A percentile compares a stretch with the other conserved stretches of the same genome.
These are phyloP conservation scores for Noctua comes DNA, from an alignment of 2,888 invertebrate species.

Conservation along the genomic window DNA sequence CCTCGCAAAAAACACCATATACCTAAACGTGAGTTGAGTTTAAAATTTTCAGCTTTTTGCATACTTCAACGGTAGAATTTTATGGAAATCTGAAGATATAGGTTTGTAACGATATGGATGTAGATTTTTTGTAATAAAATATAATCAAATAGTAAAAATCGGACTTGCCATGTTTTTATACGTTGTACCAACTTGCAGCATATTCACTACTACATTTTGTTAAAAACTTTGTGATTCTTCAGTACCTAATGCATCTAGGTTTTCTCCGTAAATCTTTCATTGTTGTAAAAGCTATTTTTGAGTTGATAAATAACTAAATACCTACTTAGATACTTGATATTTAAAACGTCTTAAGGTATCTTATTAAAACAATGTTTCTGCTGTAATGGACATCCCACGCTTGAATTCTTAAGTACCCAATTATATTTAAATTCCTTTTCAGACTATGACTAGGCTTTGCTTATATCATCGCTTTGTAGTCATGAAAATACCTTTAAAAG, in stretches of 20 bases:
- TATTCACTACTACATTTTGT: neutral
- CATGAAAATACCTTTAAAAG: conserved; percentile 15
- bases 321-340: conserved; percentile 1
- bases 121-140: neutral
- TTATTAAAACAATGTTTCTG: conserved; percentile 37
- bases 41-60: conserved; percentile 21
- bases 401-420: conserved; percentile 26
- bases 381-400: conserved; percentile 24
- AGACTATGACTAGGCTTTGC: neutral
- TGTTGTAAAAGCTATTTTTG: neutral
- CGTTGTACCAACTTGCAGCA: neutral
- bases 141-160: neutral
- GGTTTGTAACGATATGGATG: neutral
- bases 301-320: conserved; percentile 17
- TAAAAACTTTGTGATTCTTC: neutral
- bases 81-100: conserved; percentile 12
- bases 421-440: conserved; percentile 27
- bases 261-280: neutral
- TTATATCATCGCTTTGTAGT: neutral
- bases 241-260: no score
- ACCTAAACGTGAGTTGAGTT: conserved; percentile 42
- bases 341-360: conserved; percentile 16
- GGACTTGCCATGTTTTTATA: neutral
- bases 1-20: conserved; percentile 41
- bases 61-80: conserved; percentile 15